A percentile compares a stretch with the other conserved stretches of the same genome.
Conservation (phyloP, 2,113 vertebrate species). For the Phrynocephalus versicolor region DNA sequence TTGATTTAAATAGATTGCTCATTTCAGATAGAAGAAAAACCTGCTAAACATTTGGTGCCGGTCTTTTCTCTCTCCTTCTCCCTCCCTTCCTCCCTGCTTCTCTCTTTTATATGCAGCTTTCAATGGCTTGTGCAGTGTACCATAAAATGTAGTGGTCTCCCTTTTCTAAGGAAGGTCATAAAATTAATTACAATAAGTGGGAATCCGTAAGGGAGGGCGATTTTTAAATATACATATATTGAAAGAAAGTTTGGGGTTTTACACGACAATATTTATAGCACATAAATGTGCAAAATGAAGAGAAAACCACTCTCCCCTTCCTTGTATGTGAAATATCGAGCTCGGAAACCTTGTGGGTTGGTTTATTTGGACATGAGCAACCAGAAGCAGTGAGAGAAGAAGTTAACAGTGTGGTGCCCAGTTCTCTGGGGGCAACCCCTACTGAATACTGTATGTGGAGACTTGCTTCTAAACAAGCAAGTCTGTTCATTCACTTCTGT, state of each 20-base stretch:
- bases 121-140: constrained; percentile 88
- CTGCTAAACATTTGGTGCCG: constrained; percentile 87
- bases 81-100: too few relatives aligned
- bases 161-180: constrained; percentile 82
- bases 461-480: not conserved
- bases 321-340: constrained; percentile 11
- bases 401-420: not conserved
- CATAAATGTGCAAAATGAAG: constrained; percentile 56
- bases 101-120: constrained; percentile 83
- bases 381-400: not conserved
- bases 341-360: not conserved
- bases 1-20: constrained; percentile 87
- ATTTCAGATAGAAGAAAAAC: constrained; percentile 85
- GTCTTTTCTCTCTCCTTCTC: constrained; percentile 65
- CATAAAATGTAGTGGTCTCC: constrained; percentile 84
- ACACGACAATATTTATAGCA: constrained; percentile 69
- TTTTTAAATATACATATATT: not conserved
- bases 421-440: not conserved
- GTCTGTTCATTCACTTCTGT: not conserved
- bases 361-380: accelerated
- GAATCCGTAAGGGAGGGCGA: constrained; percentile 63
- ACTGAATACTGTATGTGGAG: too few relatives aligned
- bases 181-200: constrained; percentile 84
- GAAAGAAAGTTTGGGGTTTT: constrained; percentile 58
- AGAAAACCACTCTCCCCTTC: constrained; percentile 39